A percentile compares a stretch with the other conserved stretches of the same genome.
These are phyloP conservation scores for Amblyraja radiata DNA, from an alignment of 2,797 vertebrate species.

Conservation along the genomic window DNA sequence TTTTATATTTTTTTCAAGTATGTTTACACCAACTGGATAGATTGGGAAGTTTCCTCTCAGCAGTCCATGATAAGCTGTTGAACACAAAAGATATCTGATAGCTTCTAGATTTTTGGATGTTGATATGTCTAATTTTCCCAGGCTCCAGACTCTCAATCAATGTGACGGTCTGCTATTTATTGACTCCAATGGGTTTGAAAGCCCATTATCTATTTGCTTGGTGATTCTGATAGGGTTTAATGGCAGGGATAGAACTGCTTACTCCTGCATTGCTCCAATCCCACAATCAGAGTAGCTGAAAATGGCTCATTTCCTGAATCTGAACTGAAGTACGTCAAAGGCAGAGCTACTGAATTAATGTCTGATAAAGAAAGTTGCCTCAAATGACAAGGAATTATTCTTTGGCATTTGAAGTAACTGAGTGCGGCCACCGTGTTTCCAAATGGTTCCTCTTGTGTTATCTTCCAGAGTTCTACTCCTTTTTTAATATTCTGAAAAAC, in stretches of 20 bases:
- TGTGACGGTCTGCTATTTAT: neutral
- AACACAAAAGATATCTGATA: neutral
- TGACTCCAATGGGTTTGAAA: neutral
- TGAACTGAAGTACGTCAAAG: too few species aligned
- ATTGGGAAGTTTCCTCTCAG: neutral
- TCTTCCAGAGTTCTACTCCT: constrained; percentile 81
- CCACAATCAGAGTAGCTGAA: neutral
- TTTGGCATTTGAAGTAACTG: neutral
- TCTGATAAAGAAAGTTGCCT: neutral
- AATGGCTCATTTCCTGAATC: neutral
- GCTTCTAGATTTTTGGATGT: neutral
- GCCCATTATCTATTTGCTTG: neutral
- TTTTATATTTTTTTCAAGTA: too few species aligned
- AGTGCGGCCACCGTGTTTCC: neutral
- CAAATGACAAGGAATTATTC: neutral
- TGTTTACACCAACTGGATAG: neutral
- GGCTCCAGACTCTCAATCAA: neutral
- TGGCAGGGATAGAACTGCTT: too few species aligned
- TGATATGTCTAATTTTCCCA: neutral
- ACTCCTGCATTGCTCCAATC: neutral
- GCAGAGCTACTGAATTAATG: neutral
- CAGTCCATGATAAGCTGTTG: neutral
- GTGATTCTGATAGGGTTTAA: neutral
- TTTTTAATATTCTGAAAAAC: constrained; percentile 88
- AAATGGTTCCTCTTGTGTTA: constrained; percentile 36